Evolutionary conservation across 2,797 vertebrate genomes (phyloP).

Genomic region (Heterohyrax brucei): DNA sequence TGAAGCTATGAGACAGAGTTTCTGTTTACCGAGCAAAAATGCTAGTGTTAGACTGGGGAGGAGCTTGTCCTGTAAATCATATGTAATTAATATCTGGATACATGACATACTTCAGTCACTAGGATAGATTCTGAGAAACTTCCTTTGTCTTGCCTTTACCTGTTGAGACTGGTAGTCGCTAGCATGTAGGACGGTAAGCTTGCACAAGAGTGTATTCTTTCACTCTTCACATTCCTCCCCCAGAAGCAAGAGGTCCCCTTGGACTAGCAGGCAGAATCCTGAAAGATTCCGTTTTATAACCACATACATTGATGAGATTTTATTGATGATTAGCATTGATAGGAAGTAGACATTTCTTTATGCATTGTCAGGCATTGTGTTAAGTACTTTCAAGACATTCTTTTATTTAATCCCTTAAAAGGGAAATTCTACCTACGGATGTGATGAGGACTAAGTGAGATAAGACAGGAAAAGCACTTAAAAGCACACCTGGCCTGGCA

Average conservation of each 20-base stretch:
- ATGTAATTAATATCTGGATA: not conserved
- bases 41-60: not conserved
- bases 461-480: constrained; percentile 74
- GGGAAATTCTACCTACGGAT: constrained; percentile 60
- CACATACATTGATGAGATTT: not conserved
- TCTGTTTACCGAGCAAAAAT: constrained; percentile 41
- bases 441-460: constrained; percentile 41
- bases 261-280: not conserved
- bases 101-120: not conserved
- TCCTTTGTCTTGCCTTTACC: constrained; percentile 20
- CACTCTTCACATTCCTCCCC: not conserved
- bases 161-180: not conserved
- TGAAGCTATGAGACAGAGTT: constrained; percentile 1
- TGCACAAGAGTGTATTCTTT: not conserved
- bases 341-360: constrained; percentile 28
- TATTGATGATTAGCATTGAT: not conserved
- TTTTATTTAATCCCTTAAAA: constrained; percentile 64
- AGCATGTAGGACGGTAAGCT: not conserved
- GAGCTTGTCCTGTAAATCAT: not conserved
- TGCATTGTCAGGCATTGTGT: not conserved
- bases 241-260: not conserved
- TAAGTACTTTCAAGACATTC: constrained; percentile 46
- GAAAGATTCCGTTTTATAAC: not conserved
- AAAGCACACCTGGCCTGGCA: constrained; percentile 49
- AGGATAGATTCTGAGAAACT: constrained; percentile 3